Percentiles rank a stretch among this genome's conserved stretches.
Conservation (phyloP, 1,140 invertebrate genomes). For the Drosophila bipectinata region DNA sequence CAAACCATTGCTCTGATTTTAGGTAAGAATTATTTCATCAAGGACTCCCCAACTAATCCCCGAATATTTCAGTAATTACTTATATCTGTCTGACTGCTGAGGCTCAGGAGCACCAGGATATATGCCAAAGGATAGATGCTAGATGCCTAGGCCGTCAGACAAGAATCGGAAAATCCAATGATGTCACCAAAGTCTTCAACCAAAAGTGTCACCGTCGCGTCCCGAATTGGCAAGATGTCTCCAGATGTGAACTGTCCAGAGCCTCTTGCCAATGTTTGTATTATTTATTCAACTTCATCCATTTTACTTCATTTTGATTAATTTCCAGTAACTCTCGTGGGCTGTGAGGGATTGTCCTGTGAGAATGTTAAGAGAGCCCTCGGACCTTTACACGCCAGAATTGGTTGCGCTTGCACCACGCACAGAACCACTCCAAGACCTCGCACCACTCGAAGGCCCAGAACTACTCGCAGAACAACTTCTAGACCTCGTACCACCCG, state of each 20-base stretch:
- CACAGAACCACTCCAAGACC: background rate
- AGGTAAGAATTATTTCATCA: background rate
- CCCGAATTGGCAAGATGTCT: background rate
- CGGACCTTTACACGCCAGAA: background rate
- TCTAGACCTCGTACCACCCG: background rate
- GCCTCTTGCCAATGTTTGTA: background rate
- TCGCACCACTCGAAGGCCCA: background rate
- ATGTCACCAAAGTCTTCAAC: background rate
- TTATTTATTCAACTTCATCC: background rate
- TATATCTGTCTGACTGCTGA: background rate
- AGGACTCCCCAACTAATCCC: background rate
- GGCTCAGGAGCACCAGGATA: background rate
- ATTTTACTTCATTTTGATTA: background rate
- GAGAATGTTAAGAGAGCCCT: background rate
- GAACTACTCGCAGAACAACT: background rate
- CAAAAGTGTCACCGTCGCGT: background rate
- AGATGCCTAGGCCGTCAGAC: background rate
- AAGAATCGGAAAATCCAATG: background rate
- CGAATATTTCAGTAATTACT: background rate
- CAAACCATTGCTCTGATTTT: background rate
- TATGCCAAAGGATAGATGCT: background rate
- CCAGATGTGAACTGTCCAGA: background rate
- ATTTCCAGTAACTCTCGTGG: background rate
- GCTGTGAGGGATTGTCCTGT: background rate
- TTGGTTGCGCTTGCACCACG: background rate